Evolutionary conservation across 1,140 invertebrate genomes (phyloP).

Genomic region (Plectrocnemia conspersa): DNA sequence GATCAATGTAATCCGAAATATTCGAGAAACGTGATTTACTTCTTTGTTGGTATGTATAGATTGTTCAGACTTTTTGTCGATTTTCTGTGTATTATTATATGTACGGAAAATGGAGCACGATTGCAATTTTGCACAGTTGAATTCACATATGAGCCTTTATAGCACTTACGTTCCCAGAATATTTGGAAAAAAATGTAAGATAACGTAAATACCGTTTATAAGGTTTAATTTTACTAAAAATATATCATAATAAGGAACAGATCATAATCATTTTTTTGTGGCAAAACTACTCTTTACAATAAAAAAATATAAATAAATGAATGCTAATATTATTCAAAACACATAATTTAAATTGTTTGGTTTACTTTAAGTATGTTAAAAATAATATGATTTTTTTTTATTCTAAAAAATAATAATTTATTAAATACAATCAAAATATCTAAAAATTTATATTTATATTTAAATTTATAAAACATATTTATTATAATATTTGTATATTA

Average conservation of each 20-base stretch:
- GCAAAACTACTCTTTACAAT: not conserved
- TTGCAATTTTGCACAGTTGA: not conserved
- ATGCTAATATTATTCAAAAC: not conserved
- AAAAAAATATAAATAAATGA: not conserved
- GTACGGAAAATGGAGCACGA: not conserved
- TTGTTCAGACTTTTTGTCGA: no score
- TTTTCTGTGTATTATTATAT: no score
- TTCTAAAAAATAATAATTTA: not conserved
- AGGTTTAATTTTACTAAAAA: not conserved
- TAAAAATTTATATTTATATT: not conserved
- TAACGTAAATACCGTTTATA: not conserved
- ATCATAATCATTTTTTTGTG: not conserved
- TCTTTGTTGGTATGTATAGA: no score
- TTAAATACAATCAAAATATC: not conserved
- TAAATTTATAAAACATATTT: not conserved
- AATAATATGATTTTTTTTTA: not conserved
- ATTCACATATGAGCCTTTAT: conserved; percentile 4
- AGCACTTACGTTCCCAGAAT: conserved; percentile 3
- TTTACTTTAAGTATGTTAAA: not conserved
- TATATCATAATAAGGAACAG: not conserved
- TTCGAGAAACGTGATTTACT: no score
- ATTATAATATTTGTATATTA: no score
- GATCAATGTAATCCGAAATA: no score
- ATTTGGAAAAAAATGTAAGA: not conserved
- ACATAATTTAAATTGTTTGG: not conserved